Evolutionary conservation across 2,797 vertebrate species (phyloP).

Genomic region (Ibycter americanus): DNA sequence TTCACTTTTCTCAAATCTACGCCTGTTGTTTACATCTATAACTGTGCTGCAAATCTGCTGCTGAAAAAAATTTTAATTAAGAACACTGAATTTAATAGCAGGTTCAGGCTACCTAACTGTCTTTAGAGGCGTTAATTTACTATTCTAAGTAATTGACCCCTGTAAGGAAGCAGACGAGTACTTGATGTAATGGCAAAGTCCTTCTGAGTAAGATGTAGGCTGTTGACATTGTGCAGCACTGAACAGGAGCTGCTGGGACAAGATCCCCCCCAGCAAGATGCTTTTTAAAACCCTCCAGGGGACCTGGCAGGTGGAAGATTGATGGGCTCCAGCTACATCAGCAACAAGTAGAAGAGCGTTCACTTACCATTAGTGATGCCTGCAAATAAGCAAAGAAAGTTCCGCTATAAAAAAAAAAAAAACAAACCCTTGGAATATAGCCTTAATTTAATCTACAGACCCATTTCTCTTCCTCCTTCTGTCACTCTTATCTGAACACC

Average conservation of each 20-base stretch:
- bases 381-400: background rate
- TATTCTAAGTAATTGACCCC: background rate
- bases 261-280: background rate
- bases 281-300: background rate
- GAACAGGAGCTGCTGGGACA: background rate
- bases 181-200: background rate
- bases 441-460: background rate
- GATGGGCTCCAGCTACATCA: background rate
- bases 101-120: background rate
- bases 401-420: background rate
- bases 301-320: background rate
- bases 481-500: background rate
- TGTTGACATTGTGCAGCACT: background rate
- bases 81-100: background rate
- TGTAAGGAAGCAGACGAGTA: background rate
- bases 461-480: background rate
- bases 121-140: background rate
- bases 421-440: fast-evolving
- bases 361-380: fast-evolving
- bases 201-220: fast-evolving
- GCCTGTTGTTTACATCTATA: background rate
- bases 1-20: background rate
- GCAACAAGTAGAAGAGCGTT: background rate
- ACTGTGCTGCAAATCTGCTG: background rate
- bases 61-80: background rate